Base-by-base conservation (phyloP, 2,113 vertebrate genomes). In the Orthonyx spaldingii region DNA sequence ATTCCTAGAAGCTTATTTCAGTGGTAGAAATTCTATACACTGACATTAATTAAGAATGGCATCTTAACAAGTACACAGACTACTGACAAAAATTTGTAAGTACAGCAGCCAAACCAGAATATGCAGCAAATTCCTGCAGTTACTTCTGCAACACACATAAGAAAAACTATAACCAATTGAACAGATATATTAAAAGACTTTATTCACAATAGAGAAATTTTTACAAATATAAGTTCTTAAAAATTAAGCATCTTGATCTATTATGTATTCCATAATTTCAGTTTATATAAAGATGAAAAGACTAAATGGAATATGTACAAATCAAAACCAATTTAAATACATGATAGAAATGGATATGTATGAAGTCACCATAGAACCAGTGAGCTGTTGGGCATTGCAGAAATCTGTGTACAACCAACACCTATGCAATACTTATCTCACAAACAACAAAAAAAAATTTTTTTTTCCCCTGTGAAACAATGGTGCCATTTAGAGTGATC, bases 181-280 rank as follows among this genome's bases (percentile, higher is more conserved):
- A 96, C 93, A 97, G 95, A 96, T 98, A 98, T 99, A 99, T 98
- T 99, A 99, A 99, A 99, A 99, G 98, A 98, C 98, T 98, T 99
- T 99, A 99, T 99, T 99, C 99, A 99, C 99, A 99, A 99, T 99
- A 99, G 98, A 98, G 98, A 99, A 99, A 98, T 99, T 98, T 97
- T 99, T 99, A 99, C 99, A 99, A 99, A 99, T 99, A 99, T 99
- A 99, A 94, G 97, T 99, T 98, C 98, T 99, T 99, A 99, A 99
- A 99, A 99, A 99, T 98, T 99, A 98, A 99, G 98, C 98, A 98
- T 98, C 97, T 99, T 98, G 98, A 98, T 99, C 98, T 98, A 98
- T 98, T 97, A 98, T 98, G 98, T 97, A 98, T 98, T 98, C 95
- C 97, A 97, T 98, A 98, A 98, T 97, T 97, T 98, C 97, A 96